A percentile compares a stretch with the other conserved stretches of the same genome.
These are phyloP conservation scores for Callionymus lyra DNA, from an alignment of 2,113 vertebrate genomes.

Conservation along the genomic window DNA sequence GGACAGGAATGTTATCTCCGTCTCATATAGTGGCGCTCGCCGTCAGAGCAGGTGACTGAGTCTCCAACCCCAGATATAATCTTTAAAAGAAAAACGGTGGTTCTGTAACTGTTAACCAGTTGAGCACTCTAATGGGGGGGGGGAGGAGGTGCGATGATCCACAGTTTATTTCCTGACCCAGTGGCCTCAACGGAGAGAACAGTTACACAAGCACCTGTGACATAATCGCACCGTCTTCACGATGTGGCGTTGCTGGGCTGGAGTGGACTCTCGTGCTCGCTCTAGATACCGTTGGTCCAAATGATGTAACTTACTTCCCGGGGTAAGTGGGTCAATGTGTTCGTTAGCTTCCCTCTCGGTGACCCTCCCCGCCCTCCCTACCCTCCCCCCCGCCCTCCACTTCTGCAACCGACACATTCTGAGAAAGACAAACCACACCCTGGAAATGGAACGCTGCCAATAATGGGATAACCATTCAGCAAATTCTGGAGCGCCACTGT, in stretches of 20 bases:
- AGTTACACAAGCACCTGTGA: conserved; percentile 68
- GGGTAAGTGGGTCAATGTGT: conserved; percentile 71
- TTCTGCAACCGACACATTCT: conserved; percentile 41
- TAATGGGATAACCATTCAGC: conserved; percentile 27
- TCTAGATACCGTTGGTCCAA: conserved; percentile 41
- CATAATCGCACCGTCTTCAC: conserved; percentile 52
- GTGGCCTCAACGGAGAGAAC: conserved; percentile 58
- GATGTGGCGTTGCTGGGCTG: conserved; percentile 22
- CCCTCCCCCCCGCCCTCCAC: conserved; percentile 1
- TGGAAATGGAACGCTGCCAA: conserved; percentile 34
- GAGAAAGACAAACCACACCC: conserved; percentile 50
- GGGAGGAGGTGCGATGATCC: conserved; percentile 30
- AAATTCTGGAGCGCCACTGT: conserved; percentile 16
- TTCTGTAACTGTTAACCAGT: conserved; percentile 26
- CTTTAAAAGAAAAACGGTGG: background rate
- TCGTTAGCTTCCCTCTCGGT: conserved; percentile 49
- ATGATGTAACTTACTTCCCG: conserved; percentile 57
- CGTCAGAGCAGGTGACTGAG: conserved; percentile 44
- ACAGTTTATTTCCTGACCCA: conserved; percentile 62
- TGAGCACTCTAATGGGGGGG: conserved; percentile 6
- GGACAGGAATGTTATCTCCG: conserved; percentile 61
- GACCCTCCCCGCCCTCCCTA: background rate
- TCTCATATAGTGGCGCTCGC: conserved; percentile 31
- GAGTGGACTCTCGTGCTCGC: conserved; percentile 46
- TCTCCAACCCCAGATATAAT: background rate